A percentile compares a stretch with the other conserved stretches of the same genome.
phyloP scores from a whole-genome alignment of 2,113 vertebrate species.

The Tor tambroides region DNA sequence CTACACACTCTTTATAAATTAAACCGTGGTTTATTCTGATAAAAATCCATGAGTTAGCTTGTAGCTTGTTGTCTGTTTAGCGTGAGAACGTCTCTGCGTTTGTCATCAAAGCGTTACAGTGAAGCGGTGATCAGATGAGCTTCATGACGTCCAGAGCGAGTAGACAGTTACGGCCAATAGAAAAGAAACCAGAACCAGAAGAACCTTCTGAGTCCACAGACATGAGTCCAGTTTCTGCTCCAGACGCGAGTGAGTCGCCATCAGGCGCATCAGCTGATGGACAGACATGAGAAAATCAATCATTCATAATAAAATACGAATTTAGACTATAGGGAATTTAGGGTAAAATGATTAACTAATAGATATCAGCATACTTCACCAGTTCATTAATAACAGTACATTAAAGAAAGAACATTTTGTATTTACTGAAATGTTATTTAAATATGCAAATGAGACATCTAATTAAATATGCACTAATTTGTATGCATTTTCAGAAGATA shows the following conservation, averaged over 20 bases:
- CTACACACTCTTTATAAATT: constrained; percentile 58
- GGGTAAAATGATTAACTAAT: too few species aligned
- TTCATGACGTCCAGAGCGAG: constrained; percentile 58
- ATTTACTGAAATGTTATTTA: background rate
- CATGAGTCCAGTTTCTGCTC: constrained; percentile 87
- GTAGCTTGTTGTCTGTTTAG: background rate
- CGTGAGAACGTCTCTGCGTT: background rate
- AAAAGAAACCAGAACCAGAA: constrained; percentile 79
- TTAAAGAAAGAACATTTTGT: too few species aligned
- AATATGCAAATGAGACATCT: background rate
- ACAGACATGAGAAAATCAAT: constrained; percentile 1
- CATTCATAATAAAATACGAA: too few species aligned
- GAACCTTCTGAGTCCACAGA: constrained; percentile 90
- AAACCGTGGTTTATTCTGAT: constrained; percentile 48
- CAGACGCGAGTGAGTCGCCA: constrained; percentile 81
- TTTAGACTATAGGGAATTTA: too few species aligned
- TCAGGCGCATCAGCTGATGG: constrained; percentile 83
- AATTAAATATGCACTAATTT: background rate
- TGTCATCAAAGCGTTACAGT: too few species aligned
- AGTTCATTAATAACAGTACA: too few species aligned
- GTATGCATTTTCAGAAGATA: background rate
- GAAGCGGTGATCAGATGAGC: too few species aligned
- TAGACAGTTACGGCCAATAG: constrained; percentile 79
- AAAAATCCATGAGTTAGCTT: constrained; percentile 53
- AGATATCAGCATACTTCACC: too few species aligned